phyloP scores from a whole-genome alignment of 2,888 invertebrate genomes.

The Slavum lentiscoides region DNA sequence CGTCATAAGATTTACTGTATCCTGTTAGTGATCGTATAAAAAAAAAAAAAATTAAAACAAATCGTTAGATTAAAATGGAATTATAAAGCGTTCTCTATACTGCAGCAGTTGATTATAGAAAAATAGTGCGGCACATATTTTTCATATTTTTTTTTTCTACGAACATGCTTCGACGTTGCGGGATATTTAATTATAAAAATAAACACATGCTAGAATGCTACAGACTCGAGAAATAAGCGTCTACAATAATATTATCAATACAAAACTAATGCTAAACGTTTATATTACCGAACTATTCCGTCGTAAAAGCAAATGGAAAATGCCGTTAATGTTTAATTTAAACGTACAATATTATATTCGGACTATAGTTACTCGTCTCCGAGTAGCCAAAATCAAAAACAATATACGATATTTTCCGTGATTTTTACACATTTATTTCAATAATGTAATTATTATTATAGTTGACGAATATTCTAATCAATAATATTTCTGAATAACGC shows the following conservation, averaged over 20 bases:
- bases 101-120: not conserved
- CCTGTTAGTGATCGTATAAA: not conserved
- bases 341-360: no score
- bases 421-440: no score
- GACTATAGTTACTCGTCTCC: no score
- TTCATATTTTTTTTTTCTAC: not conserved
- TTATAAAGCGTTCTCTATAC: not conserved
- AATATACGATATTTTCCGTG: no score
- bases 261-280: not conserved
- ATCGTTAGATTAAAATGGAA: conserved; percentile 58
- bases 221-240: conserved; percentile 9
- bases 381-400: no score
- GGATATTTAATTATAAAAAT: not conserved
- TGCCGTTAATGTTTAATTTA: not conserved
- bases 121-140: not conserved
- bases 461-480: not conserved
- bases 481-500: not conserved
- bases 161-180: conserved; percentile 15
- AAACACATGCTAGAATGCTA: conserved; percentile 15
- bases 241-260: not conserved
- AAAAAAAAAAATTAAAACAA: conserved; percentile 10
- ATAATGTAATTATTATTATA: no score
- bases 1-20: not conserved
- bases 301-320: not conserved
- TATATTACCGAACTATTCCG: conserved; percentile 22